Evolutionary conservation across 2,113 vertebrate species (phyloP).

Genomic region (Phalacrocorax aristotelis): DNA sequence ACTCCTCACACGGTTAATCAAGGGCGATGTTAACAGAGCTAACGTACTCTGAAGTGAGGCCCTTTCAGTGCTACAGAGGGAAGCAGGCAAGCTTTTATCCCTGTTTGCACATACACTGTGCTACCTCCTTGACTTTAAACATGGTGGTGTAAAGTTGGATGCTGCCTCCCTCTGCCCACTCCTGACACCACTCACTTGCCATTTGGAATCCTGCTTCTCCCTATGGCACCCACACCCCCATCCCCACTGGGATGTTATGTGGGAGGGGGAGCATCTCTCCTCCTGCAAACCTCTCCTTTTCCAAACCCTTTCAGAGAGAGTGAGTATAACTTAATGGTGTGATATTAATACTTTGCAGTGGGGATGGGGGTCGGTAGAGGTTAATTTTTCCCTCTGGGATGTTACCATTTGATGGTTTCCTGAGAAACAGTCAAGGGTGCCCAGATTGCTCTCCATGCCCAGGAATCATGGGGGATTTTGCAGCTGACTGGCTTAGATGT

Average conservation of each 20-base stretch:
- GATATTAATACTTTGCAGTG: background rate
- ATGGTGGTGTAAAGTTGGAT: background rate
- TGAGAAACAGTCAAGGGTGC: background rate
- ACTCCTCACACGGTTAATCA: background rate
- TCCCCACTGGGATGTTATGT: accelerated
- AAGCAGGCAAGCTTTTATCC: background rate
- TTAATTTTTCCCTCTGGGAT: background rate
- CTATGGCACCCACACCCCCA: background rate
- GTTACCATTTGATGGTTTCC: background rate
- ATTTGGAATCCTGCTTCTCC: background rate
- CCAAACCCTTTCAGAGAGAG: background rate
- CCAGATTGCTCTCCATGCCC: background rate
- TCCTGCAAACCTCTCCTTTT: background rate
- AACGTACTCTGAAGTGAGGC: background rate
- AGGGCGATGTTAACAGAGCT: background rate
- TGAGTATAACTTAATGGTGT: background rate
- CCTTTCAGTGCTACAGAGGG: background rate
- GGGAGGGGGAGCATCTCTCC: background rate
- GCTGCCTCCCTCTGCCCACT: background rate
- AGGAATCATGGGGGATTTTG: background rate
- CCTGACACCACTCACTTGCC: accelerated
- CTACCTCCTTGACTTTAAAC: background rate
- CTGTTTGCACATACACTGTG: background rate
- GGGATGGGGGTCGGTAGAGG: background rate
- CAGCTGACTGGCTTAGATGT: background rate